phyloP scores from a whole-genome alignment of 2,797 vertebrate genomes.

The Malurus splendens region DNA sequence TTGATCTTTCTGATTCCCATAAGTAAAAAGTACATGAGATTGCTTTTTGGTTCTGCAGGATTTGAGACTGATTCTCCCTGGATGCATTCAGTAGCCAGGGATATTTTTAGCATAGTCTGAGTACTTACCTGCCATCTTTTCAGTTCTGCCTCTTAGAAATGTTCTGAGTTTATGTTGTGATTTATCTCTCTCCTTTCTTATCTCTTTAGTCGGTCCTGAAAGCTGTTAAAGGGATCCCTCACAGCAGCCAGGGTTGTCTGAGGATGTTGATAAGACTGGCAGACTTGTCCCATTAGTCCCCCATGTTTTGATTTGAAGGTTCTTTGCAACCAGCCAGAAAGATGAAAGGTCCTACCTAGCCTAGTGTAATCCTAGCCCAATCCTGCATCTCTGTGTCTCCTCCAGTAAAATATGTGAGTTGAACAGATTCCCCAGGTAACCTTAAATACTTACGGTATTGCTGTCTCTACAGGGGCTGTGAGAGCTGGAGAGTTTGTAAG shows the following conservation, averaged over 20 bases:
- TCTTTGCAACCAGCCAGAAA: background rate
- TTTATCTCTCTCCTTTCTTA: background rate
- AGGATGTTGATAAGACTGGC: background rate
- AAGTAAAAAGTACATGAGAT: background rate
- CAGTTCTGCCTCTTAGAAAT: background rate
- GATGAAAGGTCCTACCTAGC: background rate
- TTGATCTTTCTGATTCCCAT: background rate
- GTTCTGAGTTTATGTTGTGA: background rate
- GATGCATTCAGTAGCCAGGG: background rate
- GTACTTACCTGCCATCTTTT: background rate
- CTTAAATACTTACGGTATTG: background rate
- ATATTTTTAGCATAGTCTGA: background rate
- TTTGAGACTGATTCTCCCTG: background rate
- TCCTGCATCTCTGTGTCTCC: background rate
- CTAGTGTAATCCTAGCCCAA: background rate
- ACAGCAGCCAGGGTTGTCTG: background rate
- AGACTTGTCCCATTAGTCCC: background rate
- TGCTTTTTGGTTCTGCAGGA: background rate
- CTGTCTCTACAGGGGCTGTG: conserved; percentile 32
- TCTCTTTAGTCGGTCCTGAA: background rate
- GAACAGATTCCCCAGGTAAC: background rate
- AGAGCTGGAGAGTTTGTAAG: conserved; percentile 66
- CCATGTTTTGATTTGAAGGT: background rate
- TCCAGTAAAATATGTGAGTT: background rate
- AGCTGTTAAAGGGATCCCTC: background rate